Conservation (phyloP, 2,113 vertebrate species). For the Corydoras sp. region DNA sequence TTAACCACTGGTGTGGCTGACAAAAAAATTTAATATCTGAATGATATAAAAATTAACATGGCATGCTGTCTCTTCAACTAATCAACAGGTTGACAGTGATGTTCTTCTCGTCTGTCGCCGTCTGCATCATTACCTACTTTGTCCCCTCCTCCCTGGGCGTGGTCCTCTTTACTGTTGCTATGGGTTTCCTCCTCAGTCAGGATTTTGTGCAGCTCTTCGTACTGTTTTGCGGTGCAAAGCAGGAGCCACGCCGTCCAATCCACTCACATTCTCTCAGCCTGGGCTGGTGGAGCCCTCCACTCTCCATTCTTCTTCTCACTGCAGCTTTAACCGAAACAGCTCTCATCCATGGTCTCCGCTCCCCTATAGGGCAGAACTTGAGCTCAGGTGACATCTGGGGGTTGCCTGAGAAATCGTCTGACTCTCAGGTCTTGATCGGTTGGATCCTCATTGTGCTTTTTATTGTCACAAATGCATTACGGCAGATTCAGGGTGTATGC, state of each 20-base stretch:
- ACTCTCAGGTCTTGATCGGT: slow-evolving; percentile 72
- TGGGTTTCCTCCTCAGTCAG: slow-evolving; percentile 90
- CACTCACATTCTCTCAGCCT: slow-evolving; percentile 58
- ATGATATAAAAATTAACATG: too few relatives aligned
- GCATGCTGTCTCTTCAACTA: neutral
- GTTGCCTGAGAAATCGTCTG: neutral
- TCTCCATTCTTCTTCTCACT: slow-evolving; percentile 69
- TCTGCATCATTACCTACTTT: slow-evolving; percentile 80
- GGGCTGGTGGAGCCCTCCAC: slow-evolving; percentile 71
- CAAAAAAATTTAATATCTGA: too few relatives aligned
- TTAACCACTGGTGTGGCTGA: too few relatives aligned
- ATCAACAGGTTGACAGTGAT: slow-evolving; percentile 82
- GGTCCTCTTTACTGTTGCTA: slow-evolving; percentile 84
- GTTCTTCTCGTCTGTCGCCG: slow-evolving; percentile 78
- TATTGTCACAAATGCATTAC: slow-evolving; percentile 71
- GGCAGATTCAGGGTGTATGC: slow-evolving; percentile 86
- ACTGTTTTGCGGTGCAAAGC: slow-evolving; percentile 57
- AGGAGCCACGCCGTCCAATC: slow-evolving; percentile 14
- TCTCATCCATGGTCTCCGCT: slow-evolving; percentile 75
- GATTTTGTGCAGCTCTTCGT: slow-evolving; percentile 76
- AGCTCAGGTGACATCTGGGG: slow-evolving; percentile 1
- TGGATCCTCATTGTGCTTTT: slow-evolving; percentile 79
- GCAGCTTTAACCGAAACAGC: slow-evolving; percentile 76
- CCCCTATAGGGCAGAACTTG: slow-evolving; percentile 1
- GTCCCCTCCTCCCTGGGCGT: slow-evolving; percentile 82